Conservation (phyloP, 2,113 vertebrate species). For the Pleuronectes platessa region DNA sequence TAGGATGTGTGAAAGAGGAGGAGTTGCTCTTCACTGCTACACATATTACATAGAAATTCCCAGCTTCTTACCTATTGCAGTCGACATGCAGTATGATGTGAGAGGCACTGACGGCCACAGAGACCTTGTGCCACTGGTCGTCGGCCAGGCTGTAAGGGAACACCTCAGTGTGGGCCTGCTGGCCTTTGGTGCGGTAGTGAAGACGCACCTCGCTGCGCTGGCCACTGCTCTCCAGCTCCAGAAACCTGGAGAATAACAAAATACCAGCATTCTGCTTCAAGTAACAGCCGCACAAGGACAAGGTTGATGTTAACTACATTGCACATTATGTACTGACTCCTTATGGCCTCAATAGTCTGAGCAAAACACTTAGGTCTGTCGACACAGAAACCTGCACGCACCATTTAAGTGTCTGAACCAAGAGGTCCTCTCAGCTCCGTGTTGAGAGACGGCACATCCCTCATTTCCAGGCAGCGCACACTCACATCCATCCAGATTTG, state of each 20-base stretch:
- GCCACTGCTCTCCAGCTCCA: conserved; percentile 97
- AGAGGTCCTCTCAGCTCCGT: conserved; percentile 6
- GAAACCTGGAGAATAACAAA: conserved; percentile 81
- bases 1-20: neutral
- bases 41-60: neutral
- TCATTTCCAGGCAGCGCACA: conserved; percentile 26
- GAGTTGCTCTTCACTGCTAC: neutral
- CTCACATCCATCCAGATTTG: conserved; percentile 26
- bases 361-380: neutral
- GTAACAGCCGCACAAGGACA: neutral
- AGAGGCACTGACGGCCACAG: conserved; percentile 93
- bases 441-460: conserved; percentile 17
- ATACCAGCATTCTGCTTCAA: neutral
- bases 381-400: conserved; percentile 9
- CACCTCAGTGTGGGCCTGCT: conserved; percentile 92
- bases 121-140: conserved; percentile 96
- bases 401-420: conserved; percentile 22
- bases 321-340: neutral
- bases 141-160: conserved; percentile 97
- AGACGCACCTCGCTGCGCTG: conserved; percentile 95
- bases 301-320: neutral
- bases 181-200: conserved; percentile 91
- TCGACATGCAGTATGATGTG: conserved; percentile 94
- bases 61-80: conserved; percentile 92
- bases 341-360: conserved; percentile 9